Evolutionary conservation across 2,113 vertebrate species (phyloP).

Genomic region (Cariama cristata): DNA sequence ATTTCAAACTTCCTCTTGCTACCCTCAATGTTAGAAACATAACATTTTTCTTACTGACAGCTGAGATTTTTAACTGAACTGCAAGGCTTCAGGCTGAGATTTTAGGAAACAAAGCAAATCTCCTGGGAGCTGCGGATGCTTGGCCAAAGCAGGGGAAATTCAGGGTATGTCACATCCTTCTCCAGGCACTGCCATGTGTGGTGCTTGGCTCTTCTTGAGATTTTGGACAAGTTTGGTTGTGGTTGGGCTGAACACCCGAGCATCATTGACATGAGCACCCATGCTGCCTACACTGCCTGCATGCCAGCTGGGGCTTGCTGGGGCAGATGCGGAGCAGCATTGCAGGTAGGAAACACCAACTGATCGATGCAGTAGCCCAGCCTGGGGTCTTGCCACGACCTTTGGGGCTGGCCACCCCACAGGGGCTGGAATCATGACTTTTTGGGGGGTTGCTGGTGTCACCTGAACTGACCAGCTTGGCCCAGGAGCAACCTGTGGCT

Average conservation of each 20-base stretch:
- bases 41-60: not conserved
- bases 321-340: not conserved
- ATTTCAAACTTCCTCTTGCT: not conserved
- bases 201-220: not conserved
- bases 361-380: fast-evolving
- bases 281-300: not conserved
- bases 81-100: not conserved
- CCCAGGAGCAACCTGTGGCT: not conserved
- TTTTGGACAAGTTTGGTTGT: not conserved
- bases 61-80: not conserved
- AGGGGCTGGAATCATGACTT: not conserved
- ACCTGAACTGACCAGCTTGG: fast-evolving
- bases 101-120: not conserved
- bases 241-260: not conserved
- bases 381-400: not conserved
- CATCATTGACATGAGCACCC: fast-evolving
- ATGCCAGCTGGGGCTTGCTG: fast-evolving
- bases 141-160: not conserved
- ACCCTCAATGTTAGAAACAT: not conserved
- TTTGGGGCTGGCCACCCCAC: fast-evolving
- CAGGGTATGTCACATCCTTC: not conserved
- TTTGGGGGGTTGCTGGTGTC: not conserved
- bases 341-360: not conserved
- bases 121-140: not conserved
- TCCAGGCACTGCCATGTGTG: not conserved